phyloP scores from a whole-genome alignment of 2,113 vertebrate species.

The Neogobius melanostomus region DNA sequence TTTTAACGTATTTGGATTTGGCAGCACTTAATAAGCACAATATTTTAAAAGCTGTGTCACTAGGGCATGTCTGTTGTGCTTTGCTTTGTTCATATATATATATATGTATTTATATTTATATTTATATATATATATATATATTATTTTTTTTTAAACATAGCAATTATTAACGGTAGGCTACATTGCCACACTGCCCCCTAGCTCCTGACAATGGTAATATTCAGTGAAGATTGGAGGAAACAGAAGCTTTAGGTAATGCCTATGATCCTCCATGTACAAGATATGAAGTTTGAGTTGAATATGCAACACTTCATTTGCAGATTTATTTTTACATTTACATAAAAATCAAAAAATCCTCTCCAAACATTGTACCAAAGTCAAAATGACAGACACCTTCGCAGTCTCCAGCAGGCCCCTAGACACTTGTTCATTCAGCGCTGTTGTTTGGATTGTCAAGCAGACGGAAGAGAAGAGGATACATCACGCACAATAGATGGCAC shows the following conservation, averaged over 20 bases:
- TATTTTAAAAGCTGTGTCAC: constrained; percentile 29
- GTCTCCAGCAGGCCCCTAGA: constrained; percentile 33
- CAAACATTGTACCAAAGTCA: constrained; percentile 40
- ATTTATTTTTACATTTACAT: constrained; percentile 23
- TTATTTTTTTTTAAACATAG: constrained; percentile 6
- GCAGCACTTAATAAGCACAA: not conserved
- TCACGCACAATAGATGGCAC: constrained; percentile 51
- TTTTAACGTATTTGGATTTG: constrained; percentile 1
- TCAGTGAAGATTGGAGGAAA: not conserved
- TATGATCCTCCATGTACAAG: not conserved
- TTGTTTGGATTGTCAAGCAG: constrained; percentile 57
- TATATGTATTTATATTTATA: too few relatives aligned
- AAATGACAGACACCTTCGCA: constrained; percentile 41
- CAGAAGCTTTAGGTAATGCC: not conserved
- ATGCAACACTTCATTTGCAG: constrained; percentile 28
- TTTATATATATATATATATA: too few relatives aligned
- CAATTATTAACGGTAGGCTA: constrained; percentile 32
- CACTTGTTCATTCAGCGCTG: constrained; percentile 42
- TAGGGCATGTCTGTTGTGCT: constrained; percentile 11
- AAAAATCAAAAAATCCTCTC: constrained; percentile 31
- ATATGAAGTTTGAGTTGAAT: constrained; percentile 3
- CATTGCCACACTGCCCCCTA: constrained; percentile 51
- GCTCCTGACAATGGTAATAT: constrained; percentile 40
- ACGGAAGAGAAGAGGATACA: constrained; percentile 38
- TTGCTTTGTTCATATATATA: constrained; percentile 24